phyloP scores from a whole-genome alignment of 2,888 invertebrate genomes.

The Drosophila dives region DNA sequence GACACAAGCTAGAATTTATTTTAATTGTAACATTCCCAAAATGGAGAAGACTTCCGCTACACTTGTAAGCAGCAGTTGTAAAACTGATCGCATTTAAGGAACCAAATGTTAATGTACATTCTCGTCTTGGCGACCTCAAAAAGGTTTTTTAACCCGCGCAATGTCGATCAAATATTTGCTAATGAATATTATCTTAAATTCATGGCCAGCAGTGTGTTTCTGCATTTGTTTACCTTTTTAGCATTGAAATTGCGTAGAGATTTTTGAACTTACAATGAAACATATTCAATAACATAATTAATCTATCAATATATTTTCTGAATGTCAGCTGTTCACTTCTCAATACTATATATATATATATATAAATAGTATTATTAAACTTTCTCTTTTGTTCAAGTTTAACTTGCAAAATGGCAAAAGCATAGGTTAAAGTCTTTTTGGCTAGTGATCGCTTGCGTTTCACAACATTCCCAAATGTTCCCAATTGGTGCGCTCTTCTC shows the following conservation, averaged over 20 bases:
- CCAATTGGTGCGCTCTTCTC: background rate
- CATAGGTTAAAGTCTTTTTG: conserved; percentile 20
- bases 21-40: background rate
- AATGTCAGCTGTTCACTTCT: background rate
- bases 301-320: too few species aligned
- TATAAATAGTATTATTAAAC: background rate
- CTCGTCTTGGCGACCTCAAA: background rate
- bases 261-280: background rate
- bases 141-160: background rate
- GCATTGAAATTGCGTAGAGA: background rate
- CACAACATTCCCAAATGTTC: conserved; percentile 2
- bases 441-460: conserved; percentile 17
- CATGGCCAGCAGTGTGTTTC: conserved; percentile 5
- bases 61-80: background rate
- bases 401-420: background rate
- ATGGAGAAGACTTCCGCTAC: background rate
- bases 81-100: background rate
- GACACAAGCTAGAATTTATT: background rate
- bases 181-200: background rate
- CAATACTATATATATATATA: background rate
- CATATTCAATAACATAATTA: background rate
- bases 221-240: background rate
- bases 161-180: background rate
- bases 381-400: conserved; percentile 3
- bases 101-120: background rate